Percentiles rank a stretch among this genome's conserved stretches.
Evolutionary conservation across 2,113 vertebrate genomes (phyloP).

Genomic region (Ploceus nigricollis): DNA sequence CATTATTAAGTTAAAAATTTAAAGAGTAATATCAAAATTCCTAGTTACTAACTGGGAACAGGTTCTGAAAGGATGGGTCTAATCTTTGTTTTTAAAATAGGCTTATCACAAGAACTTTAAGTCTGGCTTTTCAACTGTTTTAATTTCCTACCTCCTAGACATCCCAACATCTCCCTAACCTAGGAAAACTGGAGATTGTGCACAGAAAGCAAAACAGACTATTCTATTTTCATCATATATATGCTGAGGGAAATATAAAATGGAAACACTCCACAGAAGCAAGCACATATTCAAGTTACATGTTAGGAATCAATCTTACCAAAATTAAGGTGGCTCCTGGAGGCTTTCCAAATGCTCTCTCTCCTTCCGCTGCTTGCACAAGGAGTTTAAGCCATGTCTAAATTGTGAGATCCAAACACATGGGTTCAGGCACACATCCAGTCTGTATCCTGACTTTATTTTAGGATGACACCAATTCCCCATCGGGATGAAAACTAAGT

Average conservation of each 20-base stretch:
- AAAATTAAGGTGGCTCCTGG: conserved; percentile 34
- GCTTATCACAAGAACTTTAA: not conserved
- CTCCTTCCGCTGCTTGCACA: not conserved
- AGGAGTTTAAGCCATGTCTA: conserved; percentile 1
- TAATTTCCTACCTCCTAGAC: not conserved
- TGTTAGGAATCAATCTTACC: conserved; percentile 30
- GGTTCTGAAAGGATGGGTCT: not conserved
- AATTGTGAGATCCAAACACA: not conserved
- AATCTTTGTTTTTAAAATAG: not conserved
- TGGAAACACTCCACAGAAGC: not conserved
- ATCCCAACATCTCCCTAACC: not conserved
- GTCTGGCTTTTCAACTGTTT: not conserved
- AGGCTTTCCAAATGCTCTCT: not conserved
- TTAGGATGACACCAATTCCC: not conserved
- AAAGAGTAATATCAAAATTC: not conserved
- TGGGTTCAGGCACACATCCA: not conserved
- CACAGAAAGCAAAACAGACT: not conserved
- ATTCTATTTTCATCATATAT: not conserved
- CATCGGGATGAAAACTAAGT: not conserved
- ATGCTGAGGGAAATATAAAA: not conserved
- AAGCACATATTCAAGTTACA: not conserved
- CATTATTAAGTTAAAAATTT: not conserved
- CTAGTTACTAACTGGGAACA: not conserved
- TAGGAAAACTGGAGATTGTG: not conserved
- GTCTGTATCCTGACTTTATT: conserved; percentile 15